Percentiles rank a stretch among this genome's conserved stretches.
Evolutionary conservation across 1,140 invertebrate species (phyloP).

Genomic region (Brachionus rotundiformis): DNA sequence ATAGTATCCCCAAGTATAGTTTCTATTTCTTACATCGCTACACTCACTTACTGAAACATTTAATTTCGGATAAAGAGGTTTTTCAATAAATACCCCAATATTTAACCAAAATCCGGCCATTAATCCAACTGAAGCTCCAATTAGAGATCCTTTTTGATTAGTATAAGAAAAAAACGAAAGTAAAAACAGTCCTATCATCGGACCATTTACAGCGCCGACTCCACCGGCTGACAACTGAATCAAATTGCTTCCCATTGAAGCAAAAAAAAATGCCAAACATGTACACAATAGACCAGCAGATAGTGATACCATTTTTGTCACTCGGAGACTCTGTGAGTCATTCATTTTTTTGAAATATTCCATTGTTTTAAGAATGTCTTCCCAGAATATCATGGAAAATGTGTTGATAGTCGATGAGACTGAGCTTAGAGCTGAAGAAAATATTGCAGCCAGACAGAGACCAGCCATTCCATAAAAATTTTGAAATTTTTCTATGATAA

Average conservation of each 20-base stretch:
- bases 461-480: background rate
- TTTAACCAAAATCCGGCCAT: background rate
- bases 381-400: background rate
- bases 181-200: background rate
- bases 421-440: background rate
- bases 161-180: background rate
- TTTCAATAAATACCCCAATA: background rate
- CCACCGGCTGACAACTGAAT: background rate
- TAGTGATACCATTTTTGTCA: background rate
- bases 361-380: background rate
- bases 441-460: background rate
- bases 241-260: background rate
- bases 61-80: background rate
- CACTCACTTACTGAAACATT: background rate
- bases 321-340: background rate
- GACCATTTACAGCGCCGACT: background rate
- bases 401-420: background rate
- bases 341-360: background rate
- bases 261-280: background rate
- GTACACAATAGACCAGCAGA: background rate
- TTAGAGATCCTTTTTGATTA: background rate
- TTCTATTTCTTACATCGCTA: background rate
- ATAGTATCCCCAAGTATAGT: background rate
- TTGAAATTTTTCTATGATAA: slow-evolving; percentile 72
- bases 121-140: background rate